These are phyloP conservation scores for Meteorus sp. DNA, from an alignment of 1,140 invertebrate genomes.

Conservation along the genomic window DNA sequence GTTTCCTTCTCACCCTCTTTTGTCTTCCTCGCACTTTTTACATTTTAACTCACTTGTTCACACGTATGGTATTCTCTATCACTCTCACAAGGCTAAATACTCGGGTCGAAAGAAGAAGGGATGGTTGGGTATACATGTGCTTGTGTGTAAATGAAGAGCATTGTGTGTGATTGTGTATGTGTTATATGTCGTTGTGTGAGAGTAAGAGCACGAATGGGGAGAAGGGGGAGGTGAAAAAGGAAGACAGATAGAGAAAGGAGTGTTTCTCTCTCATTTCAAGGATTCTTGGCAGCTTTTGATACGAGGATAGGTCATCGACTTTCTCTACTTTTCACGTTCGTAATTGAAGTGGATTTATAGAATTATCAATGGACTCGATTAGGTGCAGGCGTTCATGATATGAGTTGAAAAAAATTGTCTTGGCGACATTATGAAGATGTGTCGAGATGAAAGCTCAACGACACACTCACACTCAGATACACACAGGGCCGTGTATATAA, in stretches of 20 bases:
- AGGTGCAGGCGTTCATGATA: too few relatives aligned
- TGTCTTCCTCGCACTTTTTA: conserved; percentile 4
- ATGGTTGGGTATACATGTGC: not conserved
- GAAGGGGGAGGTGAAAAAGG: not conserved
- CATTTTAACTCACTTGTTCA: not conserved
- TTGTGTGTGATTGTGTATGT: too few relatives aligned
- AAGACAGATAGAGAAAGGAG: conserved; percentile 3
- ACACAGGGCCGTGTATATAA: not conserved
- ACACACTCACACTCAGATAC: too few relatives aligned
- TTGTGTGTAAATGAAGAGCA: too few relatives aligned
- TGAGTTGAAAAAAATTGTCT: conserved; percentile 3
- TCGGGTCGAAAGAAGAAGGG: conserved; percentile 11
- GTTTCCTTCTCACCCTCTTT: not conserved
- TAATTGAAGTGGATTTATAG: too few relatives aligned
- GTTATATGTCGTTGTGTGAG: too few relatives aligned
- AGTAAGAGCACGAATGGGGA: not conserved
- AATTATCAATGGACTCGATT: too few relatives aligned
- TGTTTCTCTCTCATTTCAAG: conserved; percentile 13
- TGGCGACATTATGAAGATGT: conserved; percentile 1
- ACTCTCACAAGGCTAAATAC: conserved; percentile 11
- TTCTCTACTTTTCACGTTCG: too few relatives aligned
- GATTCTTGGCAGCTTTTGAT: conserved; percentile 5
- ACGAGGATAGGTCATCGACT: conserved; percentile 5
- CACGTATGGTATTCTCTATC: not conserved
- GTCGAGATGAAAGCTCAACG: not conserved